Conservation (phyloP, 1,140 invertebrate genomes). For the Heliconius eleuchia region DNA sequence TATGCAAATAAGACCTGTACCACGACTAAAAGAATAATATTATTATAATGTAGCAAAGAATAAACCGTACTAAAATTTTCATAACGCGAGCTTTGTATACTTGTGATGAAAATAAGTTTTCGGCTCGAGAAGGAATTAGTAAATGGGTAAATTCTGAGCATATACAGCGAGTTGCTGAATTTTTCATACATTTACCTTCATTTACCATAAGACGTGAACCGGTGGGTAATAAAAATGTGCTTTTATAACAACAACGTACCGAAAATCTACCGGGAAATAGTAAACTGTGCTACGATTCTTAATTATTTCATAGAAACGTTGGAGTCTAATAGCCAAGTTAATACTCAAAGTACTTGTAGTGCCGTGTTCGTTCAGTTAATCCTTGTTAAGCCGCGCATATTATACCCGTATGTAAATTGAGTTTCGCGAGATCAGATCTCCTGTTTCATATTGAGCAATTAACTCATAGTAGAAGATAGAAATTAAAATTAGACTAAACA, state of each 20-base stretch:
- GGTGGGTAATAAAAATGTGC: slow-evolving; percentile 32
- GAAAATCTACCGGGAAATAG: slow-evolving; percentile 23
- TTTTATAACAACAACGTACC: slow-evolving; percentile 26
- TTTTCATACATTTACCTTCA: slow-evolving; percentile 33
- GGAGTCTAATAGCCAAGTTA: slow-evolving; percentile 13
- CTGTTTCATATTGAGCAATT: slow-evolving; percentile 4
- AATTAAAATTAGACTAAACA: neutral
- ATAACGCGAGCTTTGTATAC: slow-evolving; percentile 8
- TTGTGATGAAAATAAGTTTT: slow-evolving; percentile 26
- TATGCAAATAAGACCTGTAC: slow-evolving; percentile 10
- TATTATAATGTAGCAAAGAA: slow-evolving; percentile 1
- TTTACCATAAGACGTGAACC: slow-evolving; percentile 24
- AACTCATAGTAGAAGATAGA: neutral
- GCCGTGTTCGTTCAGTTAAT: slow-evolving; percentile 21
- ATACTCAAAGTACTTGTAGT: slow-evolving; percentile 24
- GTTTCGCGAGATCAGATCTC: slow-evolving; percentile 10
- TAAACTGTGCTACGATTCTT: neutral
- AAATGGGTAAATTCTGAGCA: slow-evolving; percentile 19
- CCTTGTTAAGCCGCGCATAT: slow-evolving; percentile 25
- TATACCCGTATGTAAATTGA: slow-evolving; percentile 29
- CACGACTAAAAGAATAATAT: slow-evolving; percentile 1
- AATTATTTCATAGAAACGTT: slow-evolving; percentile 8
- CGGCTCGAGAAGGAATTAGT: slow-evolving; percentile 17
- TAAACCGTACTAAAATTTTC: slow-evolving; percentile 14
- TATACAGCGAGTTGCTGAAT: slow-evolving; percentile 30